phyloP scores from a whole-genome alignment of 2,888 invertebrate genomes.

The Tipula lateralis region DNA sequence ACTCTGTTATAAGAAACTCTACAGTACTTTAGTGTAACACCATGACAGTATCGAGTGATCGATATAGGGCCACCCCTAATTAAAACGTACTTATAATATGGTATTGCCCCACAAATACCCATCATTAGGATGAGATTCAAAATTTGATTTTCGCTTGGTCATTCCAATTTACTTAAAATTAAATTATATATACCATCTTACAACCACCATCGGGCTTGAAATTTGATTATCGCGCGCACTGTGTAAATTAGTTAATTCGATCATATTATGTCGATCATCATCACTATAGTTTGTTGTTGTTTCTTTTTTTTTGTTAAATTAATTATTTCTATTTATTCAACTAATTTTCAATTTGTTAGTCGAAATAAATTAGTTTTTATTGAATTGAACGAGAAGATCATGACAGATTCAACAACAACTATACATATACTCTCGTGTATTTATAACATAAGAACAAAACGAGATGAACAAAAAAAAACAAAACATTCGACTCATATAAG shows the following conservation, averaged over 20 bases:
- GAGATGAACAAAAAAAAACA: neutral
- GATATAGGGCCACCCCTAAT: no score
- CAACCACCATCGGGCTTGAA: neutral
- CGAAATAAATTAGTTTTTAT: constrained; percentile 15
- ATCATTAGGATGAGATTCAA: neutral
- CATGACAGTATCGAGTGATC: no score
- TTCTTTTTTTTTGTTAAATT: neutral
- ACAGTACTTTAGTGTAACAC: no score
- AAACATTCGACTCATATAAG: constrained; percentile 13
- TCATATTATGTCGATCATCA: constrained; percentile 19
- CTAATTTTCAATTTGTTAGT: constrained; percentile 15
- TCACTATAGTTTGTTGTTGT: neutral
- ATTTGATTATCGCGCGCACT: neutral
- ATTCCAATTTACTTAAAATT: neutral
- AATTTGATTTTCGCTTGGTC: neutral
- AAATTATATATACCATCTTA: neutral
- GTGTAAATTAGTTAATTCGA: neutral
- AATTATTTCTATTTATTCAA: neutral
- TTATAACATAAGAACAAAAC: neutral
- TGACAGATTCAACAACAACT: neutral
- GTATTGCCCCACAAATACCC: no score
- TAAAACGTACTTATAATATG: no score
- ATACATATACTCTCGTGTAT: neutral
- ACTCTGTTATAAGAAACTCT: no score
- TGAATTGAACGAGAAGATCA: neutral